These are phyloP conservation scores for Physocephala rufipes DNA, from an alignment of 2,888 invertebrate species.

Conservation along the genomic window DNA sequence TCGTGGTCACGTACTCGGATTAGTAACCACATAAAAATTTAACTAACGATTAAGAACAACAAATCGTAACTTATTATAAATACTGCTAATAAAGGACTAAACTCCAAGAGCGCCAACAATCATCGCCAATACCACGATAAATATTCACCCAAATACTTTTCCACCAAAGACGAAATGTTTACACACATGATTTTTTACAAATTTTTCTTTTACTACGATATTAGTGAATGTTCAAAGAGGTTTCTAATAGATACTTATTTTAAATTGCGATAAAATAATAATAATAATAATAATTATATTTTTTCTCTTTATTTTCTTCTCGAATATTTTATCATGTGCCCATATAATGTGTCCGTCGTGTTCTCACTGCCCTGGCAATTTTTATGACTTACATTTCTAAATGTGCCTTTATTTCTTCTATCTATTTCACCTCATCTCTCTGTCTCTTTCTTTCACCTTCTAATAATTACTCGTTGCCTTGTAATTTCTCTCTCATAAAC, in stretches of 20 bases:
- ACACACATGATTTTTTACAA: no score
- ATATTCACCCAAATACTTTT: no score
- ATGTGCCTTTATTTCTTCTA: not conserved
- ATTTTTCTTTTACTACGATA: no score
- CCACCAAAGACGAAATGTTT: no score
- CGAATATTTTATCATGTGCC: not conserved
- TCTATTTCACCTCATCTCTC: not conserved
- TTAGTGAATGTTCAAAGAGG: no score
- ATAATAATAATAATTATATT: constrained; percentile 21
- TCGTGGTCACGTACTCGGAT: no score
- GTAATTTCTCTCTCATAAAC: constrained; percentile 19
- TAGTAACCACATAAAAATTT: no score
- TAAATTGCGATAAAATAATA: not conserved
- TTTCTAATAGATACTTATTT: not conserved
- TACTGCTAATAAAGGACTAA: no score
- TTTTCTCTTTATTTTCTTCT: constrained; percentile 26
- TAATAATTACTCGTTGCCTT: not conserved
- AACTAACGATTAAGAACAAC: no score
- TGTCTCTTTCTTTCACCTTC: not conserved
- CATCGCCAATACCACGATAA: no score
- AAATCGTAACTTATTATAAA: no score
- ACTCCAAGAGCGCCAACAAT: no score
- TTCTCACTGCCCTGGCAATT: not conserved
- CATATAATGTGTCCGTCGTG: not conserved
- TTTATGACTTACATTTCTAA: not conserved